Conservation (phyloP, 2,888 invertebrate species). For the Cylloceria caligata region DNA sequence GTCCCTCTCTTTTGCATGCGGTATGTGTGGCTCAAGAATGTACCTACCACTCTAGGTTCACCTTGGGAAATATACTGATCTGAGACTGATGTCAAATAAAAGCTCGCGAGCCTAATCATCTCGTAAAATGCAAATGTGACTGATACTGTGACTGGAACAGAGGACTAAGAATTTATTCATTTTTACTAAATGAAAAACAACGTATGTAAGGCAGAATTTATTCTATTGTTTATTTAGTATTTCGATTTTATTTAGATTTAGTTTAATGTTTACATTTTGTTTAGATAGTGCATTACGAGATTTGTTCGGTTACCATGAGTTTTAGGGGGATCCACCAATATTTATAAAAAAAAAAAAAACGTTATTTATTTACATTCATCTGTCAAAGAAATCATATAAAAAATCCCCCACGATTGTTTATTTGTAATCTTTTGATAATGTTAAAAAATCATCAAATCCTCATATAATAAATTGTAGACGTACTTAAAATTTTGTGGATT, state of each 20-base stretch:
- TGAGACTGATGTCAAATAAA: conserved; percentile 59
- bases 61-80: conserved; percentile 39
- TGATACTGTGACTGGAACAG: background rate
- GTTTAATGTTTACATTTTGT: too few relatives aligned
- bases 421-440: too few relatives aligned
- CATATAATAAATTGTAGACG: too few relatives aligned
- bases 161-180: conserved; percentile 22
- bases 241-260: too few relatives aligned
- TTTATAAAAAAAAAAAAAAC: too few relatives aligned
- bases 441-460: too few relatives aligned
- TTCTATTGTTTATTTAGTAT: background rate
- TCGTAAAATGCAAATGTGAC: conserved; percentile 58
- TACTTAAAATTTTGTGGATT: too few relatives aligned
- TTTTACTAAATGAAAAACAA: conserved; percentile 37
- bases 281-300: background rate
- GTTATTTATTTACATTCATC: too few relatives aligned
- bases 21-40: conserved; percentile 24
- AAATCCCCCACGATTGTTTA: too few relatives aligned
- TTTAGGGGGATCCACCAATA: background rate
- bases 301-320: background rate
- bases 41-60: conserved; percentile 35
- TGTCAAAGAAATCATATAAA: too few relatives aligned
- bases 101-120: conserved; percentile 46
- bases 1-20: conserved; percentile 36
- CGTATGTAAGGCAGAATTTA: background rate